Evolutionary conservation across 2,797 vertebrate species (phyloP).

Genomic region (Merluccius polli): DNA sequence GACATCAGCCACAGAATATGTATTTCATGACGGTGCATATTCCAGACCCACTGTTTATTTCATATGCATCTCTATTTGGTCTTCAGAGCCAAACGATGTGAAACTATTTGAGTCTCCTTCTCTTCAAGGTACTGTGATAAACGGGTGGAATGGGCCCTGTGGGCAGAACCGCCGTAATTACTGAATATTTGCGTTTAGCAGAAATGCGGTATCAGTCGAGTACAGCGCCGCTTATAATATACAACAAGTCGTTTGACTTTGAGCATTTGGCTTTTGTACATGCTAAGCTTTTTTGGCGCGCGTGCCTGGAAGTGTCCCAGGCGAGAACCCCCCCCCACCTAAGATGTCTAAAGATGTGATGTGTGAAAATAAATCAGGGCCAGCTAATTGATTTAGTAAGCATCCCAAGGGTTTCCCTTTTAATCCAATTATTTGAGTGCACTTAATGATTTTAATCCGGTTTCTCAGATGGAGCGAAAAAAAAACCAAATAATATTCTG

Average conservation of each 20-base stretch:
- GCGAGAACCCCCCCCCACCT: constrained; percentile 49
- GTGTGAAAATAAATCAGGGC: constrained; percentile 56
- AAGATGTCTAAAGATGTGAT: constrained; percentile 55
- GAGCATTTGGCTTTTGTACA: constrained; percentile 43
- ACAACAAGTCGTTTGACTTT: constrained; percentile 33
- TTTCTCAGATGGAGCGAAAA: constrained; percentile 42
- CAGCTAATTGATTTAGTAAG: constrained; percentile 55
- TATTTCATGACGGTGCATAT: neutral
- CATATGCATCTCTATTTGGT: constrained; percentile 50
- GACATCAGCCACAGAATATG: neutral
- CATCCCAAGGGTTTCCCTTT: constrained; percentile 36
- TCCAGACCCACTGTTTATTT: neutral
- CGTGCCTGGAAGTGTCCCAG: constrained; percentile 35
- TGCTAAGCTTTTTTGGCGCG: constrained; percentile 35
- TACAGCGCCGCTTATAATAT: constrained; percentile 33
- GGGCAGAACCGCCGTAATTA: constrained; percentile 48
- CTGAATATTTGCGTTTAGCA: neutral
- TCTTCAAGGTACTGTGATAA: constrained; percentile 65
- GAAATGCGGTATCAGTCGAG: neutral
- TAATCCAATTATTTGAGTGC: constrained; percentile 52
- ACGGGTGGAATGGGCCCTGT: constrained; percentile 62
- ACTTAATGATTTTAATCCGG: constrained; percentile 45
- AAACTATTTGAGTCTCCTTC: constrained; percentile 54
- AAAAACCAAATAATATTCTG: neutral
- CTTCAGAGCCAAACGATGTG: constrained; percentile 47